phyloP scores from a whole-genome alignment of 2,888 invertebrate genomes.

The Trissolcus japonicus region DNA sequence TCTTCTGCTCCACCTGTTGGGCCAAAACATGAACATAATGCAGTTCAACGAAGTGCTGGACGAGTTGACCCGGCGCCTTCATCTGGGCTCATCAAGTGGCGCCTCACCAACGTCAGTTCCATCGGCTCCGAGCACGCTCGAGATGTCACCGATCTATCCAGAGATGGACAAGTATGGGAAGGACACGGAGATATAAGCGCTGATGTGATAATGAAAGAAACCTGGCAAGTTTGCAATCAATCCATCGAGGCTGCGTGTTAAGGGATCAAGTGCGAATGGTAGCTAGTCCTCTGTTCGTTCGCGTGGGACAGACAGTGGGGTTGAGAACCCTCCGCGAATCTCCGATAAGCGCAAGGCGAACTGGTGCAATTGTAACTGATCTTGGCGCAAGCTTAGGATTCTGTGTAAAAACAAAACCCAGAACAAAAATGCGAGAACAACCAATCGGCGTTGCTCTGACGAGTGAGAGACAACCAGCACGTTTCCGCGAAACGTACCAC shows the following conservation, averaged over 20 bases:
- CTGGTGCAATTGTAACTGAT: constrained; percentile 53
- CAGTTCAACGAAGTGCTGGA: constrained; percentile 88
- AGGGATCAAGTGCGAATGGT: constrained; percentile 43
- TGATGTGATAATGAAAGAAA: constrained; percentile 41
- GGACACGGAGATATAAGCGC: constrained; percentile 86
- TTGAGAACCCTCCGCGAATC: constrained; percentile 35
- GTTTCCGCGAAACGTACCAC: constrained; percentile 52
- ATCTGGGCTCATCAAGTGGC: constrained; percentile 83
- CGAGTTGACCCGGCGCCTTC: constrained; percentile 84
- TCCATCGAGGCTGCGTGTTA: constrained; percentile 47
- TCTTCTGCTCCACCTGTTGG: constrained; percentile 87
- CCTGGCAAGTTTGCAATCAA: constrained; percentile 47
- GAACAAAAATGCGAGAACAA: no score
- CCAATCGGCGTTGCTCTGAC: no score
- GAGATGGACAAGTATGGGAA: constrained; percentile 87
- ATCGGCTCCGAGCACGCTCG: constrained; percentile 90
- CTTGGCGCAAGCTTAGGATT: constrained; percentile 43
- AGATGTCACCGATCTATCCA: constrained; percentile 91
- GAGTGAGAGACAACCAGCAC: constrained; percentile 9
- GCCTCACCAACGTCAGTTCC: constrained; percentile 78
- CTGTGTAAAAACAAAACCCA: constrained; percentile 7
- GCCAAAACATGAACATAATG: constrained; percentile 90
- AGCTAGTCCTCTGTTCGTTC: constrained; percentile 53
- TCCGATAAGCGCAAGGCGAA: constrained; percentile 28
- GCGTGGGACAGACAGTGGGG: constrained; percentile 49